A percentile compares a stretch with the other conserved stretches of the same genome.
Evolutionary conservation across 2,113 vertebrate species (phyloP).

Genomic region (Ptyas mucosa): DNA sequence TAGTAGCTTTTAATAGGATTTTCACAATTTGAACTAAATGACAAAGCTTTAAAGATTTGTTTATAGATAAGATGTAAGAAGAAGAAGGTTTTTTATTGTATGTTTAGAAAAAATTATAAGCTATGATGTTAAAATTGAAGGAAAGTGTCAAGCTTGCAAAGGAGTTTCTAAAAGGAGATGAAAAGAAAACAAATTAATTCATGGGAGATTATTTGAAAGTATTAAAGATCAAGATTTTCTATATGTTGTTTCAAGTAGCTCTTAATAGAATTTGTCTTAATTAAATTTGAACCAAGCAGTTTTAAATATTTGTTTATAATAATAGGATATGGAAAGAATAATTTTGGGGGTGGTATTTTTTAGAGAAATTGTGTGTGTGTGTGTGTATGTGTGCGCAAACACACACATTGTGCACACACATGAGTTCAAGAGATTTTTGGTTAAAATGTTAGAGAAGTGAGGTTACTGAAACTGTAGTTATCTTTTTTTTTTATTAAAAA

Average conservation of each 20-base stretch:
- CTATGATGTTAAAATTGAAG: not conserved
- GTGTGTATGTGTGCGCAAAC: no score
- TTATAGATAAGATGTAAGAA: not conserved
- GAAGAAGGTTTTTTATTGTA: not conserved
- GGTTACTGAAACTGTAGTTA: not conserved
- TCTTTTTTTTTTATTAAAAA: no score
- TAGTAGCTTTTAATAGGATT: not conserved
- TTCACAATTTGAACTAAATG: not conserved
- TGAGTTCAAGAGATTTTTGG: not conserved
- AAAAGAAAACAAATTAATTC: not conserved
- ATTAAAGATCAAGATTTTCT: not conserved
- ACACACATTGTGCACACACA: not conserved
- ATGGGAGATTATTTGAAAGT: not conserved
- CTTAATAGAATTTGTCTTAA: no score
- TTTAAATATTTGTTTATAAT: no score
- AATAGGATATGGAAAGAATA: no score
- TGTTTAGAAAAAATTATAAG: not conserved
- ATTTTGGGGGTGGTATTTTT: no score
- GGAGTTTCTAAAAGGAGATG: not conserved
- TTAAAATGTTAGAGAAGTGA: not conserved
- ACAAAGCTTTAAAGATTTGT: not conserved
- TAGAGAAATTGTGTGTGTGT: no score
- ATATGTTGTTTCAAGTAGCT: no score
- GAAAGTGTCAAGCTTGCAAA: not conserved
- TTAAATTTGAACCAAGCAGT: no score